Base-by-base conservation (phyloP, 1,140 invertebrate genomes). In the Euglossa dilemma region DNA sequence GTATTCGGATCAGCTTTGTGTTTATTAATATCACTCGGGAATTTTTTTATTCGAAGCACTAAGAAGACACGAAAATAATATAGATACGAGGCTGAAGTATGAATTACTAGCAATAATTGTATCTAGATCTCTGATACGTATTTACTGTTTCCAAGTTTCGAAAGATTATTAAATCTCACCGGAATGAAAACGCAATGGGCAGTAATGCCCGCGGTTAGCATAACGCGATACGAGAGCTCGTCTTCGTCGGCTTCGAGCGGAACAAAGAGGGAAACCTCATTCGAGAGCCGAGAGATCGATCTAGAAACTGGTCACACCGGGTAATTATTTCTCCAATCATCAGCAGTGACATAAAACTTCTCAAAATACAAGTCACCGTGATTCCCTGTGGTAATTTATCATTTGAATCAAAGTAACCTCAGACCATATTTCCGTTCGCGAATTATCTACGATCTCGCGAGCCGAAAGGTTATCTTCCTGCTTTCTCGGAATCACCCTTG, bases 101-200 rank as follows among this genome's bases (percentile, higher is more conserved):
- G 66, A 66, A 76, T 76, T 50, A 52, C 28, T 36, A 11, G 18
- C 20, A 36, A 77, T 45, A 20, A n/a, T 36, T 50, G 47, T 64
- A 76, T 76, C 61, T 66, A 18, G 74, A 76, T 52, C 36, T 57
- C 56, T 61, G 56, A 66, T 66, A 66, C 43, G 36, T 43, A 66
- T 66, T 45, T 45, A 45, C 20, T 3, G 43, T n/a, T n/a, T 45
- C 12, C 9, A 3, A 14, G 64, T 45, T 54, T 54, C 52, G 1
- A 54, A 14, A 14, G 4, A 23, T 2, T 36, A 9, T 67, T n/a
- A 45, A 45, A 8, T n/a, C 64, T 67, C 64, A 45, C 14, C 45
- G 28, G 6, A 64, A 64, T 64, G 64, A 45, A 67, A 67, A 67
- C 45, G 12, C 14, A 67, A 67, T 67, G 23, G 18, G 12, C 36